Evolutionary conservation across 2,797 vertebrate genomes (phyloP).

Genomic region (Vultur gryphus): DNA sequence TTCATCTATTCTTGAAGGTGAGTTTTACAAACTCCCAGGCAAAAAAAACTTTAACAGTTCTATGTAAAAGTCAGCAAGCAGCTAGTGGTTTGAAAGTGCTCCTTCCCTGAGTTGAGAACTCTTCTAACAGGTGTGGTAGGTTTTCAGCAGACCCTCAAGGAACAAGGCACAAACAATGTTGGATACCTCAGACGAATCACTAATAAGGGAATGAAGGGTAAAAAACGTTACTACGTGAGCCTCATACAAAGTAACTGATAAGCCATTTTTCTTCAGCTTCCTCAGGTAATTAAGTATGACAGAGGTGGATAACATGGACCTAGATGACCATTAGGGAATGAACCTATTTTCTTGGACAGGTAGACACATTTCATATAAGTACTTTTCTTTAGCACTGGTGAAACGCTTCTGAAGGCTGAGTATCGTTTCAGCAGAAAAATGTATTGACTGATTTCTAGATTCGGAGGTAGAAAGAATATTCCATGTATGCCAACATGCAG

Average conservation of each 20-base stretch:
- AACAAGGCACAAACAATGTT: not conserved
- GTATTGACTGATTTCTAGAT: not conserved
- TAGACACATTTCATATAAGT: not conserved
- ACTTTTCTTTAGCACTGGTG: not conserved
- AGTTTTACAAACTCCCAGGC: not conserved
- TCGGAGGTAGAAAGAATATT: not conserved
- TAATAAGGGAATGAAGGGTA: not conserved
- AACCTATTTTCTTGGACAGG: not conserved
- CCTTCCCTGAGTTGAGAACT: not conserved
- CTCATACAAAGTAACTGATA: not conserved
- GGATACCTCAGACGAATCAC: not conserved
- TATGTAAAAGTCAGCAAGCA: not conserved
- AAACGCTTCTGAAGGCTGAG: not conserved
- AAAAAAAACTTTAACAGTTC: not conserved
- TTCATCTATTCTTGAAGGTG: not conserved
- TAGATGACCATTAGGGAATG: not conserved
- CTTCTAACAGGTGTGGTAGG: rapidly evolving
- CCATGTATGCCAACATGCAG: not conserved
- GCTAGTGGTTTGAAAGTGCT: not conserved
- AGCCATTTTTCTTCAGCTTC: not conserved
- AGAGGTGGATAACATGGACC: not conserved
- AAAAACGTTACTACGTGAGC: rapidly evolving
- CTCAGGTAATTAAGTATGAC: not conserved
- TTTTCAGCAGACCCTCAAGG: not conserved
- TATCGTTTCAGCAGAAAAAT: not conserved